A percentile compares a stretch with the other conserved stretches of the same genome.
phyloP scores from a whole-genome alignment of 1,140 invertebrate species.

The Zaprionus kolodkinae region DNA sequence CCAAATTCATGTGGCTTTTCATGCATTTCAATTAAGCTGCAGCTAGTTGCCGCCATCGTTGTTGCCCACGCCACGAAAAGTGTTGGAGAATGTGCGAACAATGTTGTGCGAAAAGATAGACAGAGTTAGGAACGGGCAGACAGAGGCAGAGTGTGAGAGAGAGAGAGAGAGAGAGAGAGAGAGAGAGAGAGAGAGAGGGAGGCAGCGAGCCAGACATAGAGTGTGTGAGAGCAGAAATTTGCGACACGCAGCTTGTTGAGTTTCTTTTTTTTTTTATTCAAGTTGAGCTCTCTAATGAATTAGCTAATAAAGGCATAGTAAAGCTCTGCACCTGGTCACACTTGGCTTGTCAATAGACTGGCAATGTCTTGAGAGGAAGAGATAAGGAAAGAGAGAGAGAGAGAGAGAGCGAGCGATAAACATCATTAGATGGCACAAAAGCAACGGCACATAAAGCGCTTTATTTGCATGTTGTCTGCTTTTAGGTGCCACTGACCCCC shows the following conservation, averaged over 20 bases:
- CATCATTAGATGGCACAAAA: slow-evolving; percentile 75
- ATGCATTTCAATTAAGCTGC: slow-evolving; percentile 79
- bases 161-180: no score
- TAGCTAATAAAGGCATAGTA: slow-evolving; percentile 68
- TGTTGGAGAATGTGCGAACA: slow-evolving; percentile 65
- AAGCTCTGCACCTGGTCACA: slow-evolving; percentile 39
- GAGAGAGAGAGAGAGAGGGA: not conserved
- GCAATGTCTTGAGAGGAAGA: not conserved
- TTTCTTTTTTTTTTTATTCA: slow-evolving; percentile 16
- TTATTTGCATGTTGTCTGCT: slow-evolving; percentile 80
- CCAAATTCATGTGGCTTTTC: slow-evolving; percentile 73
- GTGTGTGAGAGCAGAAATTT: not conserved
- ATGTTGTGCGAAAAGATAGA: slow-evolving; percentile 24
- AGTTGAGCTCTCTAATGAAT: slow-evolving; percentile 73
- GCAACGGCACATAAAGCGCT: slow-evolving; percentile 62
- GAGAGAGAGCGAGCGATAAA: slow-evolving; percentile 58
- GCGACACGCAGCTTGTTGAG: slow-evolving; percentile 18
- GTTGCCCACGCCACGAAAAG: slow-evolving; percentile 49
- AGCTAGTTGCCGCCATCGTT: slow-evolving; percentile 27
- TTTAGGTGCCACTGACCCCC: slow-evolving; percentile 72
- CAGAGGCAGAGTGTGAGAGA: no score
- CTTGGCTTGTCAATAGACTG: slow-evolving; percentile 23
- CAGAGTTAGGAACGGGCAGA: not conserved
- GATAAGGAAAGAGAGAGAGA: no score
- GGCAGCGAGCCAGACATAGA: slow-evolving; percentile 4